A percentile compares a stretch with the other conserved stretches of the same genome.
phyloP scores from a whole-genome alignment of 2,888 invertebrate genomes.

The Amblyjoppa fuscipennis region DNA sequence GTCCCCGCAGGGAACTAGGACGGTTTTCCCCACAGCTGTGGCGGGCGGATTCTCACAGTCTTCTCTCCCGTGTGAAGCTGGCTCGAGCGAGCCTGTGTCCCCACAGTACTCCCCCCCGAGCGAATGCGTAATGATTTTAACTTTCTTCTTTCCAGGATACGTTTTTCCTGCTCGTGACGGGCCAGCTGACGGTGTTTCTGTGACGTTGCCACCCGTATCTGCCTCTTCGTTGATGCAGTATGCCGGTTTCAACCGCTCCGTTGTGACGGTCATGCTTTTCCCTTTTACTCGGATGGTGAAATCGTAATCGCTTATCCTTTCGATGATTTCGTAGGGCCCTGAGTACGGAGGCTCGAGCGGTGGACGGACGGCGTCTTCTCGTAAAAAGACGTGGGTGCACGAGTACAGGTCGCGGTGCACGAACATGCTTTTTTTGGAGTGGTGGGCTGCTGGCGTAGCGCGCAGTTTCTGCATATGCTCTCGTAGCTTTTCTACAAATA shows the following conservation, averaged over 20 bases:
- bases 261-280: neutral
- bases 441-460: no score
- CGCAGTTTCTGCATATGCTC: no score
- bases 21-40: no score
- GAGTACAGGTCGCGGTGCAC: constrained; percentile 24
- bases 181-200: neutral
- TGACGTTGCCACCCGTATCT: neutral
- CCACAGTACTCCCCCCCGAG: constrained; percentile 2
- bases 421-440: constrained; percentile 16
- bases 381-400: constrained; percentile 42
- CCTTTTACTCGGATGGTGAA: neutral
- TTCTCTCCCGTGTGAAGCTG: no score
- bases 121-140: neutral
- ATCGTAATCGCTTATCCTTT: neutral
- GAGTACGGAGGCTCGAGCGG: constrained; percentile 44
- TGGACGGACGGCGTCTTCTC: constrained; percentile 25
- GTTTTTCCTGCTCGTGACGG: neutral
- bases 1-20: no score
- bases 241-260: neutral
- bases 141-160: neutral
- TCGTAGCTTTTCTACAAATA: no score
- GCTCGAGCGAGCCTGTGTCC: no score
- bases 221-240: neutral
- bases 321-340: constrained; percentile 35
- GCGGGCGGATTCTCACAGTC: no score